phyloP scores from a whole-genome alignment of 2,797 vertebrate genomes.

The Prunella strophiata region DNA sequence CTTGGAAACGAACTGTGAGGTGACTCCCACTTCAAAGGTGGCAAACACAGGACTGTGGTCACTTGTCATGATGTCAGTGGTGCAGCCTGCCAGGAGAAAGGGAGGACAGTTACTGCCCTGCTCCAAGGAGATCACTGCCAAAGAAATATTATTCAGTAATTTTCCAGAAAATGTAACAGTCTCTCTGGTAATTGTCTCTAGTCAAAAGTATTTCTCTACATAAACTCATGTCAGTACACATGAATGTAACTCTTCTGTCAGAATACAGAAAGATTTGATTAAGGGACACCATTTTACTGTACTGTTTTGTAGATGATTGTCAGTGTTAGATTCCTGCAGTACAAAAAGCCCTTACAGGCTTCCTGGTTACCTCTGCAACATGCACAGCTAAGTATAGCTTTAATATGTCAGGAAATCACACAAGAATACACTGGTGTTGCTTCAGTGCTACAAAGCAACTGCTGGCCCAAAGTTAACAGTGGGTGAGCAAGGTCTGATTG shows the following conservation, averaged over 20 bases:
- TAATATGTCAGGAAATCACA: neutral
- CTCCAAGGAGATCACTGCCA: conserved; percentile 78
- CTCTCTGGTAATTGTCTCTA: conserved; percentile 29
- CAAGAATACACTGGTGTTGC: neutral
- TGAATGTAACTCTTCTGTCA: neutral
- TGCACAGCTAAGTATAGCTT: neutral
- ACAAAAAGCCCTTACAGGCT: neutral
- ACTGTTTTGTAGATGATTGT: neutral
- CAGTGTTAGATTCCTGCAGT: neutral
- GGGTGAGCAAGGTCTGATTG: neutral
- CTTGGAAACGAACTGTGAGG: conserved; percentile 97
- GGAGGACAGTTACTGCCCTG: neutral
- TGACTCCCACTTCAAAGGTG: conserved; percentile 95
- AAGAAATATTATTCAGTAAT: neutral
- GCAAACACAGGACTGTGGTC: conserved; percentile 97
- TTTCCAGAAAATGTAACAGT: neutral
- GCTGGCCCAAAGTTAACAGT: neutral
- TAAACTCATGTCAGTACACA: neutral
- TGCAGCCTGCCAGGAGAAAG: conserved; percentile 83
- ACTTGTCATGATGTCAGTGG: conserved; percentile 94
- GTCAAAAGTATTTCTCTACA: neutral
- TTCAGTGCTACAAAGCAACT: neutral
- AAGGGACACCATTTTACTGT: neutral
- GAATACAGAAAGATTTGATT: neutral
- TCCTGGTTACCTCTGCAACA: neutral